Conservation (phyloP, 1,140 invertebrate genomes). For the Drosophila ambigua region DNA sequence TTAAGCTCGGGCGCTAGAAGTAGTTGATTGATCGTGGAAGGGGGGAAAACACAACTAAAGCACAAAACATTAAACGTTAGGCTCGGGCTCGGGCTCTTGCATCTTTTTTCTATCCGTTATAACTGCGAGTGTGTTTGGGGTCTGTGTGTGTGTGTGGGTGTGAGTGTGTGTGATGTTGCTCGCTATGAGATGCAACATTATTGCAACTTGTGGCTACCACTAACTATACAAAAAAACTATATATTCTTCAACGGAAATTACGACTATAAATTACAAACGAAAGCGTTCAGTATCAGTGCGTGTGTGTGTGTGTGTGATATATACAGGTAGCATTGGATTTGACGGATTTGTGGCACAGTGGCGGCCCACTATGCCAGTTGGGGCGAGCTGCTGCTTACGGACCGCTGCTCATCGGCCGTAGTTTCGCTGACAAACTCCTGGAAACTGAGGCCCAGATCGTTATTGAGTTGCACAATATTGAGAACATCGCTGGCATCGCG, state of each 20-base stretch:
- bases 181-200: slow-evolving; percentile 76
- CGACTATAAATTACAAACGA: slow-evolving; percentile 61
- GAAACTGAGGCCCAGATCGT: slow-evolving; percentile 60
- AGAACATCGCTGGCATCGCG: slow-evolving; percentile 58
- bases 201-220: slow-evolving; percentile 77
- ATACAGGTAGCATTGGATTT: slow-evolving; percentile 26
- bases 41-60: slow-evolving; percentile 1
- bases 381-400: slow-evolving; percentile 62
- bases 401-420: slow-evolving; percentile 63
- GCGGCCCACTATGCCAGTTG: slow-evolving; percentile 55
- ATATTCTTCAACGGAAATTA: slow-evolving; percentile 46
- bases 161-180: slow-evolving; percentile 74
- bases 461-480: slow-evolving; percentile 66
- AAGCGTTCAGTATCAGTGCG: slow-evolving; percentile 51
- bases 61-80: slow-evolving; percentile 12
- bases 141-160: slow-evolving; percentile 10
- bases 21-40: not conserved
- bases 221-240: slow-evolving; percentile 68
- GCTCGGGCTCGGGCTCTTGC: slow-evolving; percentile 24
- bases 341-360: no score
- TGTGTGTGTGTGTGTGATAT: slow-evolving; percentile 12
- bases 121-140: slow-evolving; percentile 2
- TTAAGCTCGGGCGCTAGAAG: no score
- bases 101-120: not conserved
- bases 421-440: slow-evolving; percentile 61